phyloP scores from a whole-genome alignment of 2,888 invertebrate species.

The Muschampia plurimacula region DNA sequence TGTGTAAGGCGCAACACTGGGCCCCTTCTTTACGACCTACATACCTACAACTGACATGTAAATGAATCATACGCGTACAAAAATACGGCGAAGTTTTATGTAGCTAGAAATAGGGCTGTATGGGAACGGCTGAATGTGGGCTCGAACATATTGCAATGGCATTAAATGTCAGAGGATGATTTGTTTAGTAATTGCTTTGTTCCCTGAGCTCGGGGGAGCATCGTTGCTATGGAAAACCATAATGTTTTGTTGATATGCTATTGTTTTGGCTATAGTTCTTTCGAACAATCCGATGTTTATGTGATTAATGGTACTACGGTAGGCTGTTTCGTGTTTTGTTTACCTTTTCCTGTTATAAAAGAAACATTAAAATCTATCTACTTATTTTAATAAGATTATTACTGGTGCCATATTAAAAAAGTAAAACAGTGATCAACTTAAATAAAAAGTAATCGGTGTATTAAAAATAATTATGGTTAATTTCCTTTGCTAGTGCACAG shows the following conservation, averaged over 20 bases:
- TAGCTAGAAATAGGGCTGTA: slow-evolving; percentile 59
- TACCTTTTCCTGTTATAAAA: not conserved
- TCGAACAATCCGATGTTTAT: slow-evolving; percentile 50
- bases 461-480: not conserved
- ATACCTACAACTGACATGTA: slow-evolving; percentile 62
- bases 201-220: slow-evolving; percentile 62
- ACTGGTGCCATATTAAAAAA: not conserved
- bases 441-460: not conserved
- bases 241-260: slow-evolving; percentile 76
- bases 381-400: not conserved
- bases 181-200: slow-evolving; percentile 83
- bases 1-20: slow-evolving; percentile 60
- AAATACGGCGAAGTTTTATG: slow-evolving; percentile 63
- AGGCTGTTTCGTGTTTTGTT: slow-evolving; percentile 5
- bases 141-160: slow-evolving; percentile 82
- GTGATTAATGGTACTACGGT: slow-evolving; percentile 52
- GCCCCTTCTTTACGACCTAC: slow-evolving; percentile 62
- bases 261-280: slow-evolving; percentile 68
- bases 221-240: slow-evolving; percentile 66
- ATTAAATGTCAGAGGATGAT: slow-evolving; percentile 83
- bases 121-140: slow-evolving; percentile 66
- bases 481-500: not conserved
- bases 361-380: not conserved
- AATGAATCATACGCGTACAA: slow-evolving; percentile 74
- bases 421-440: not conserved